Evolutionary conservation across 1,140 invertebrate species (phyloP), one percentile per base, ranked within the genome.

Genomic region (Phymorhynchus buccinoides): DNA sequence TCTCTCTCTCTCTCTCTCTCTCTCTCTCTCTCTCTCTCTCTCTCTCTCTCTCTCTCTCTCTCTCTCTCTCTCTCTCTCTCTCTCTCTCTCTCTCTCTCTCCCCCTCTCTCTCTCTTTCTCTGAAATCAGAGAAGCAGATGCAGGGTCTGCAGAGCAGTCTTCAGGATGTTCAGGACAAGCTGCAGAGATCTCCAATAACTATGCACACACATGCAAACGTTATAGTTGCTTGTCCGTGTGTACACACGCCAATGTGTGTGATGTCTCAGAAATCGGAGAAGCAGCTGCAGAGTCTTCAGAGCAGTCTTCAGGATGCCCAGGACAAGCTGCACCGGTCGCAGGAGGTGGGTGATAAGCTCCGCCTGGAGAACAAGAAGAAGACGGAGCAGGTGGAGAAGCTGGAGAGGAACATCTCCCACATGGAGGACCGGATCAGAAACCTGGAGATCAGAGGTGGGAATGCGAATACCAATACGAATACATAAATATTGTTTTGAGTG

Each of bases 371-470:
- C 79, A 92, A 89, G 80, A 90, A 89, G 56, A 92, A 90, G 75
- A 85, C 87, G 1, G 91, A 91, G 42, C 89, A 89, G 56, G 87
- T 91, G 66, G 90, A 91, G 71, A 91, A 91, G 78, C 78, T 88
- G 41, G 89, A 92, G 84, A 48, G 87, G 44, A 89, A 88, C 71
- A 86, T 88, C 27, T 80, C 85, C n/a, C 88, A 86, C 66, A 87
- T 90, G 87, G 90, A 91, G 73, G 91, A 91, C 56, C 85, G 89
- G 52, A 87, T 91, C 4, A 79, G 90, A 22, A 90, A 91, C 80
- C 80, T 92, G 77, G 91, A 91, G 88, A 90, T 91, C 30, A 88
- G 88, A 88, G 90, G 91, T 92, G 87, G 73, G 73, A 4, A 4
- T 22, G 12, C 14, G n/a, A 18, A 66, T 66, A 66, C 30, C 16